Percentiles rank a stretch among this genome's conserved stretches.
Conservation (phyloP, 2,113 vertebrate genomes). For the Spilogale gracilis region DNA sequence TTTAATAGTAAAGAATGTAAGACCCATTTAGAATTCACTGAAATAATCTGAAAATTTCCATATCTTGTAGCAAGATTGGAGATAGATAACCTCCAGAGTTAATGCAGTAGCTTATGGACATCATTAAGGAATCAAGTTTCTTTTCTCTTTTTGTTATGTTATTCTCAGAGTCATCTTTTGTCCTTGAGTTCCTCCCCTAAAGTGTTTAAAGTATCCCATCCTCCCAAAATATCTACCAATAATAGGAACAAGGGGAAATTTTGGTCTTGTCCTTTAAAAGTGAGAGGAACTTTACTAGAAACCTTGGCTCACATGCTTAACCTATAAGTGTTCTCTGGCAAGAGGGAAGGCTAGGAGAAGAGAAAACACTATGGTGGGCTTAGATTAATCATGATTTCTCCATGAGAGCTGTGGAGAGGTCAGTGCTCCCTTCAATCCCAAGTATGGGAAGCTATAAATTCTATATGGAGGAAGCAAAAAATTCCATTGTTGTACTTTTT, state of each 20-base stretch:
- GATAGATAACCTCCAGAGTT: background rate
- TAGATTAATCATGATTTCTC: background rate
- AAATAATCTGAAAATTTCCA: background rate
- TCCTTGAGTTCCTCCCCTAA: background rate
- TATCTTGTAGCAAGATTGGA: background rate
- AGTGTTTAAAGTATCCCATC: background rate
- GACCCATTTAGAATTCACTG: background rate
- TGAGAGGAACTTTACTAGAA: background rate
- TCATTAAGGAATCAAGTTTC: background rate
- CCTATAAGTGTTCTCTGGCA: background rate
- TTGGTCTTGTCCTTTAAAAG: background rate
- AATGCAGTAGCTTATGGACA: background rate
- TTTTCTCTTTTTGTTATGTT: background rate
- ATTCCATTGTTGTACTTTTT: background rate
- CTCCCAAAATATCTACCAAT: background rate
- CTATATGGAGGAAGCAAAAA: background rate
- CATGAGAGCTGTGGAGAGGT: background rate
- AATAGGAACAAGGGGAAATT: background rate
- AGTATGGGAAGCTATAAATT: background rate
- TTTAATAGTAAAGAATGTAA: background rate
- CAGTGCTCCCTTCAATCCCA: background rate
- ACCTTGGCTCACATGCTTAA: background rate
- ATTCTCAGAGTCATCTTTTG: background rate
- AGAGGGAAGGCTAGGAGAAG: background rate
- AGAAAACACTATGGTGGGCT: background rate